Percentiles rank a stretch among this genome's conserved stretches.
Conservation (phyloP, 2,113 vertebrate genomes). For the Conger conger region DNA sequence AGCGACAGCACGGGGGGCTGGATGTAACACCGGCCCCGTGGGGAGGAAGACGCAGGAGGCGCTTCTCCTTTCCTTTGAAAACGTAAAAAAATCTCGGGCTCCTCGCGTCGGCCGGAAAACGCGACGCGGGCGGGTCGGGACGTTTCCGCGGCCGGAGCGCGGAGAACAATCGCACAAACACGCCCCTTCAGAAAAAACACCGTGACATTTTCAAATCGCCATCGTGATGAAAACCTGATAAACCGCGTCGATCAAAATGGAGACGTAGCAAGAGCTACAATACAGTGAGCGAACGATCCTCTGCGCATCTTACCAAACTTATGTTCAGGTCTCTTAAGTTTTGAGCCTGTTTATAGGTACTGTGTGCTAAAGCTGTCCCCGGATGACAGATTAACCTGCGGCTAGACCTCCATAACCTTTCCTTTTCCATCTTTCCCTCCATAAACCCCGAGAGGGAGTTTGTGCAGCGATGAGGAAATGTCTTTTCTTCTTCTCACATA, state of each 20-base stretch:
- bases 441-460: too few species aligned
- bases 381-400: not conserved
- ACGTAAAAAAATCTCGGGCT: not conserved
- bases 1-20: not conserved
- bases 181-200: too few species aligned
- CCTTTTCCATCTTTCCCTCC: too few species aligned
- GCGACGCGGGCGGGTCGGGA: not conserved
- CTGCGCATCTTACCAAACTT: not conserved
- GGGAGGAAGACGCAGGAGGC: not conserved
- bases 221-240: not conserved
- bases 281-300: too few species aligned
- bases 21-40: not conserved
- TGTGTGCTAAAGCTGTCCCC: not conserved
- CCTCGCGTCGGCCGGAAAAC: not conserved
- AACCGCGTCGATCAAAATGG: not conserved
- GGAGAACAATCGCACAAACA: not conserved
- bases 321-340: not conserved
- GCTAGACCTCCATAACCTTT: too few species aligned
- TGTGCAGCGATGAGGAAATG: too few species aligned
- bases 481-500: too few species aligned
- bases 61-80: not conserved
- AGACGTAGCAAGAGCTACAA: not conserved
- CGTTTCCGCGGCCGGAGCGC: not conserved
- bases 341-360: not conserved
- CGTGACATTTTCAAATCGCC: not conserved